Base-by-base conservation (phyloP, 2,797 vertebrate genomes). In the Lycodopsis pacificus region DNA sequence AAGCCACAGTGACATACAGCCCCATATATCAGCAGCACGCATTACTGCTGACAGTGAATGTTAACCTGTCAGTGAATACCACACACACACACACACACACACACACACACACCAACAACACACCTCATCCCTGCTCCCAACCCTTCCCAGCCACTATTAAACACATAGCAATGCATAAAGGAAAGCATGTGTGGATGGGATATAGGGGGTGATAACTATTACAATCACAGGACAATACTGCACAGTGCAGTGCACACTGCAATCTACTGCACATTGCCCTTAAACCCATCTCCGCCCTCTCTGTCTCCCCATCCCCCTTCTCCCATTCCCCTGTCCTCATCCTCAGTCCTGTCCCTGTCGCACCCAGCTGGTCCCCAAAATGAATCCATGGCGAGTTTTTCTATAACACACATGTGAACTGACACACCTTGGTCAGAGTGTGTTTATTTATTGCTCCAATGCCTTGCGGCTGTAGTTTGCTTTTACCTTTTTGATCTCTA, bases 41-140 rank as follows among this genome's bases (percentile, higher is more conserved):
- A 89, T 91, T 87, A 89, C 78, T 87, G 87, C 88, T 91, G 93
- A 94, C 91, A 92, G 85, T 80, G 82, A 88, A 81, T 83, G 82
- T 87, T 90, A 88, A 90, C 86, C 92, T 92, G 92, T 90, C 92
- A 91, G 85, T 71, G 34, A 84, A 82, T 83, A 73, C 30, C 27
- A 27, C 53, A 54, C 53, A 27, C 22, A 54, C 53, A 27, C 53
- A 27, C 53, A 25, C 51, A 27, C 22, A 53, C 49, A 53, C 49
- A 63, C 62, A 63, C 62, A 56, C 42, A 49, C 75, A 79, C 49
- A 65, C 69, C 68, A 64, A 4, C 72, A 46, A 69, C 61, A 81
- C 25, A 74, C 64, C 9, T 58, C 4, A 0, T 70, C 81, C 80
- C 83, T 81, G 62, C 84, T 81, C 82, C 80, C 86, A 73, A 51